Evolutionary conservation across 2,113 vertebrate species (phyloP), one percentile per base, ranked within the genome.

Genomic region (Desmodus rotundus): DNA sequence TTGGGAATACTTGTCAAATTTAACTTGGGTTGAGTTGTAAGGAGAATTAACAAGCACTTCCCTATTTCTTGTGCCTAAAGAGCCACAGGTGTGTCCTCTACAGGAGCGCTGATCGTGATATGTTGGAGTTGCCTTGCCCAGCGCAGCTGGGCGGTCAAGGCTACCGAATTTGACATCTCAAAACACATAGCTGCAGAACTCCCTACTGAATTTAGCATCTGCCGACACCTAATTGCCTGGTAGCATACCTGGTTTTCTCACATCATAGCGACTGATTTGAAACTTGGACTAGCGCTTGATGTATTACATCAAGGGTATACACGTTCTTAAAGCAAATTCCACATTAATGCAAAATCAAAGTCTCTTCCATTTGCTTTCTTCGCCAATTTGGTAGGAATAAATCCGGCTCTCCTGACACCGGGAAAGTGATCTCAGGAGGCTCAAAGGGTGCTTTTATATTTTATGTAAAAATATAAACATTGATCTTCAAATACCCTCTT

Each of bases 1-100:
- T 96, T 97, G 92, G 28, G 36, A 91, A 95, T 86, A 41, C 36
- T 54, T 96, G 96, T 97, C 92, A 96, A 95, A 95, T 95, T 97
- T 93, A 95, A 94, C 97, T 97, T 91, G 47, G 31, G 36, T 73
- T 95, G 93, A 82, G 43, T 91, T 87, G 19, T 81, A 93, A 91
- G 73, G 41, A 91, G 54, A 86, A 97, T 92, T 87, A 95, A 54
- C 28, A 89, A 95, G 68, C 50, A 36, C 54, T 88, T 95, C 93
- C 56, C 81, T 45, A 9, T 56, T 92, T 83, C 76, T 89, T 26
- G 16, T 67, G 28, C 74, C 56, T 78, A 68, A 84, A 88, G 58
- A 97, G 52, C 22, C 72, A 90, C 76, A 95, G 87, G 56, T 94
- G 38, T 52, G 54, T 70, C 63, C 54, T 95, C 78, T 33, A 54